Conservation (phyloP, 2,888 invertebrate genomes). For the Dynastes grantii region DNA sequence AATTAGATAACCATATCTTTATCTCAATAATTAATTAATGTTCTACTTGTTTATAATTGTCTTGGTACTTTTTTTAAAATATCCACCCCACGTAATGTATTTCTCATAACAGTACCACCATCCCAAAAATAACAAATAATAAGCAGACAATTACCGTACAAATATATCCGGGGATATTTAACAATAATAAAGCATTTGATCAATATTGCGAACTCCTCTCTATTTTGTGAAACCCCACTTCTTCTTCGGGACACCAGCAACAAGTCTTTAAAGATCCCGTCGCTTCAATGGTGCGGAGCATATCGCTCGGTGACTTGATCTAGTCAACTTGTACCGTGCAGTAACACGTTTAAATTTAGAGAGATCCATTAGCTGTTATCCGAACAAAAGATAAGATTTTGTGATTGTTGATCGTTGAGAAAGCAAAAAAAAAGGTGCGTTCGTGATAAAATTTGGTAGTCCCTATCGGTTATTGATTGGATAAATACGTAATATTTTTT, state of each 20-base stretch:
- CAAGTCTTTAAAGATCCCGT: slow-evolving; percentile 47
- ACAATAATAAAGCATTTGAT: slow-evolving; percentile 35
- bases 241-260: slow-evolving; percentile 38
- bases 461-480: too few species aligned
- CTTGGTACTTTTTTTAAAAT: too few species aligned
- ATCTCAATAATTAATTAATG: too few species aligned
- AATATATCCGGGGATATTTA: neutral
- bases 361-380: slow-evolving; percentile 18
- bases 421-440: neutral
- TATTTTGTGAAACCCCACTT: slow-evolving; percentile 41
- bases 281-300: slow-evolving; percentile 21
- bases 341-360: slow-evolving; percentile 20
- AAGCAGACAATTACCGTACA: too few species aligned
- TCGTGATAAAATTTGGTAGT: neutral
- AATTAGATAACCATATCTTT: too few species aligned
- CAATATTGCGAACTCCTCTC: slow-evolving; percentile 32
- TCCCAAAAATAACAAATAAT: too few species aligned
- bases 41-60: too few species aligned
- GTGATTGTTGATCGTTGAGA: neutral
- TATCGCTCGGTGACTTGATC: slow-evolving; percentile 24
- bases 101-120: too few species aligned
- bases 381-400: neutral
- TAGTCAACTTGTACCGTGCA: slow-evolving; percentile 16
- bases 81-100: too few species aligned
- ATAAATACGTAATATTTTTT: neutral